Conservation (phyloP, 2,888 invertebrate species). For the Belgica antarctica region DNA sequence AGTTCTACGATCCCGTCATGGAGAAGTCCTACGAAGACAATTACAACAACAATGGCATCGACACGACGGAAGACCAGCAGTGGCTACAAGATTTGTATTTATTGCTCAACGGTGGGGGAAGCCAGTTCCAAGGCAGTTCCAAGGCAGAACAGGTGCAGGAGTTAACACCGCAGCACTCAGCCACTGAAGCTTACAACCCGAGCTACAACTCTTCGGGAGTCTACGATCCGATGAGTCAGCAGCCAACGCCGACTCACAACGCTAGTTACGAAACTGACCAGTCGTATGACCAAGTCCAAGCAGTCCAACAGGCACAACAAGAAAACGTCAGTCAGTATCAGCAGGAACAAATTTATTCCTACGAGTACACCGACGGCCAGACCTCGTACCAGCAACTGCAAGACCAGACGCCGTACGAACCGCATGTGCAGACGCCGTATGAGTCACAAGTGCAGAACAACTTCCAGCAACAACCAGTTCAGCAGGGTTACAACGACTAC, state of each 20-base stretch:
- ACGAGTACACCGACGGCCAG: constrained; percentile 22
- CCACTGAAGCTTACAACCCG: constrained; percentile 10
- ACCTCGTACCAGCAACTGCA: constrained; percentile 12
- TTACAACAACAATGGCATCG: constrained; percentile 48
- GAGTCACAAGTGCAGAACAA: constrained; percentile 36
- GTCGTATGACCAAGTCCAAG: constrained; percentile 43
- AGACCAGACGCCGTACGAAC: neutral
- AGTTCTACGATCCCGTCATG: constrained; percentile 65
- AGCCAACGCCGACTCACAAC: constrained; percentile 43
- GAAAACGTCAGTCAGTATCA: constrained; percentile 45
- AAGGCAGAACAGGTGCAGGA: constrained; percentile 45
- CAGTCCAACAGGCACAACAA: constrained; percentile 40
- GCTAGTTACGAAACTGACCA: constrained; percentile 44
- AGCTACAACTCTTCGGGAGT: neutral
- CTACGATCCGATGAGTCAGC: constrained; percentile 44
- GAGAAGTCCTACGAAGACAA: constrained; percentile 51
- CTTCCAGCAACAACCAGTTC: constrained; percentile 40
- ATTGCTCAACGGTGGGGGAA: constrained; percentile 45
- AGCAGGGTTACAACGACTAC: neutral
- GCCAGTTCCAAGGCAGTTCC: constrained; percentile 47
- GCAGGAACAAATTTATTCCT: constrained; percentile 44
- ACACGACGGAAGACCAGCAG: constrained; percentile 51
- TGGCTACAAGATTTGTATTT: constrained; percentile 53
- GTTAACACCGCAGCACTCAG: neutral
- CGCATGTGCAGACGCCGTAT: neutral